A percentile compares a stretch with the other conserved stretches of the same genome.
phyloP scores from a whole-genome alignment of 2,113 vertebrate species.

The Hippocampus zosterae region DNA sequence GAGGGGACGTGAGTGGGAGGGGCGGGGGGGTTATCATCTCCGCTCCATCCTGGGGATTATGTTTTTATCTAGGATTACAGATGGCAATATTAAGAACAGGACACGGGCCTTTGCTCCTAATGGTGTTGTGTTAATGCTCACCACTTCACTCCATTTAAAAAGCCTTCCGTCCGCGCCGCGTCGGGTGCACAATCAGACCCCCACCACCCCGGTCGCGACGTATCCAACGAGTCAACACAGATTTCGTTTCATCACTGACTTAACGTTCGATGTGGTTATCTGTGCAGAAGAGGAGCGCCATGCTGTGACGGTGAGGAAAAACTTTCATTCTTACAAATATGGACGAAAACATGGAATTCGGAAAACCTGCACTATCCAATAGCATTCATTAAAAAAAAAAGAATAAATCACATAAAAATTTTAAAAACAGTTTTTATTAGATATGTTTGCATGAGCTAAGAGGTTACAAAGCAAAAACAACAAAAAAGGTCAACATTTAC shows the following conservation, averaged over 20 bases:
- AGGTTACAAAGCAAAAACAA: too few relatives aligned
- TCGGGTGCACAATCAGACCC: conserved; percentile 22
- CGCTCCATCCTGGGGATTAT: conserved; percentile 62
- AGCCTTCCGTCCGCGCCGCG: conserved; percentile 34
- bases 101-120: conserved; percentile 41
- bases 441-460: too few relatives aligned
- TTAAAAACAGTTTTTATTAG: too few relatives aligned
- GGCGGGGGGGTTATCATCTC: conserved; percentile 42
- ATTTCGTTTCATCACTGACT: neutral
- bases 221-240: neutral
- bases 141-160: conserved; percentile 63
- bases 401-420: too few relatives aligned
- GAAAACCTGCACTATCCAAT: too few relatives aligned
- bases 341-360: too few relatives aligned
- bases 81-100: conserved; percentile 47
- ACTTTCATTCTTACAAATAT: neutral
- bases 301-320: conserved; percentile 32
- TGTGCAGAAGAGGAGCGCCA: conserved; percentile 26
- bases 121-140: conserved; percentile 51
- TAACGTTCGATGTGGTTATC: conserved; percentile 24
- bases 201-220: neutral
- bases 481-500: neutral
- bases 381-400: too few relatives aligned
- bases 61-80: conserved; percentile 70
- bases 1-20: neutral